These are phyloP conservation scores for Helleia helle DNA, from an alignment of 2,888 invertebrate genomes.

Conservation along the genomic window DNA sequence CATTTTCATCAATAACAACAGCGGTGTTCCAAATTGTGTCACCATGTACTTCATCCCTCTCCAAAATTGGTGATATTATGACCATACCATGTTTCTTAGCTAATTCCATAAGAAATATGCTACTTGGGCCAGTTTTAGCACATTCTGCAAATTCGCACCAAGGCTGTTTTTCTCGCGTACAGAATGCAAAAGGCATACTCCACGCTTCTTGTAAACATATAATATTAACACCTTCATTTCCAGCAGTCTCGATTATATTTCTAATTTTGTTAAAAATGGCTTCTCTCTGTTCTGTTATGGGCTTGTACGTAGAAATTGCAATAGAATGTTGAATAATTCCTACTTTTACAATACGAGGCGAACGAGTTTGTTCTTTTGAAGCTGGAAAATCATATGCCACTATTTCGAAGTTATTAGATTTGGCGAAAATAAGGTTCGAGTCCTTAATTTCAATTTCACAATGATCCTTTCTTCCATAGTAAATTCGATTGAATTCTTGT, in stretches of 20 bases:
- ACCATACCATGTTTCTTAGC: conserved; percentile 92
- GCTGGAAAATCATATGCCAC: conserved; percentile 83
- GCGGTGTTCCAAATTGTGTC: conserved; percentile 97
- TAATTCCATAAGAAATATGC: conserved; percentile 83
- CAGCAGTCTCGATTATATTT: conserved; percentile 85
- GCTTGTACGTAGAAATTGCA: conserved; percentile 81
- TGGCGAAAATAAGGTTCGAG: conserved; percentile 56
- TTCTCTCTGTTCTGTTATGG: conserved; percentile 83
- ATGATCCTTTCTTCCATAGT: conserved; percentile 83
- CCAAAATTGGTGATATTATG: conserved; percentile 95
- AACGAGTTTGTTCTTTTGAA: conserved; percentile 79
- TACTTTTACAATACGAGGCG: conserved; percentile 82
- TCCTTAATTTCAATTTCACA: conserved; percentile 65
- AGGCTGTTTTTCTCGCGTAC: conserved; percentile 95
- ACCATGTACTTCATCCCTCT: conserved; percentile 89
- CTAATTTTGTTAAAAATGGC: conserved; percentile 84
- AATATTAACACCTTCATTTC: conserved; percentile 86
- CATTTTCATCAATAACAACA: conserved; percentile 91
- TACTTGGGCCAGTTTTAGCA: conserved; percentile 89
- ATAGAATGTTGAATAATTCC: conserved; percentile 93
- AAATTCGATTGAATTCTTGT: conserved; percentile 79
- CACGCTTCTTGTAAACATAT: conserved; percentile 98
- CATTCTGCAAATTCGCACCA: conserved; percentile 99
- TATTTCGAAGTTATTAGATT: conserved; percentile 79
- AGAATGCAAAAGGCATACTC: conserved; percentile 99